Evolutionary conservation across 2,113 vertebrate genomes (phyloP).

Genomic region (Eolophus roseicapilla): DNA sequence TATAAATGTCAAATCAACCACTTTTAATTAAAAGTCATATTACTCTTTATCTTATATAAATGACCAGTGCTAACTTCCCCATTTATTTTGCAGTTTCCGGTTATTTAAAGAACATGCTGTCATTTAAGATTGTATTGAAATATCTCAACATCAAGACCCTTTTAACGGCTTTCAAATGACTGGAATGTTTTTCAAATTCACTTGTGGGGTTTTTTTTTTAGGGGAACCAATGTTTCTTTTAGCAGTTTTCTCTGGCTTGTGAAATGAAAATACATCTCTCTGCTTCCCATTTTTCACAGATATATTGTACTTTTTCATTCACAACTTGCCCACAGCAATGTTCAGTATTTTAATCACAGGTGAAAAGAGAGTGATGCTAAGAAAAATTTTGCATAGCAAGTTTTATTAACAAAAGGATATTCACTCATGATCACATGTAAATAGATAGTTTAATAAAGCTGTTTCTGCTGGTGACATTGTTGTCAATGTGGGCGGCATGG

Average conservation of each 20-base stretch:
- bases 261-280: not conserved
- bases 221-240: not conserved
- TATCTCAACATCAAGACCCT: not conserved
- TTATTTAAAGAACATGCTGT: not conserved
- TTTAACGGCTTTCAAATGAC: not conserved
- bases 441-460: not conserved
- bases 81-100: not conserved
- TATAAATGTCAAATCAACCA: slow-evolving; percentile 6
- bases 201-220: not conserved
- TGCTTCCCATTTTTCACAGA: not conserved
- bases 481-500: not conserved
- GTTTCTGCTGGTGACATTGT: not conserved
- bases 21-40: slow-evolving; percentile 9
- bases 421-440: not conserved
- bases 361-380: not conserved
- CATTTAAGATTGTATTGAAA: not conserved
- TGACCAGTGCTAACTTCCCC: not conserved
- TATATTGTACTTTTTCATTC: not conserved
- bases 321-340: not conserved
- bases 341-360: not conserved
- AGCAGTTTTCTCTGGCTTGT: not conserved
- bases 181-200: not conserved
- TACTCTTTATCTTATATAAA: not conserved
- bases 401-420: not conserved
- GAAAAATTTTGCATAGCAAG: not conserved